Evolutionary conservation across 64 coral and sea anemone species (phyloP), one percentile per base, ranked within the genome.

Genomic region (Actinia equina): DNA sequence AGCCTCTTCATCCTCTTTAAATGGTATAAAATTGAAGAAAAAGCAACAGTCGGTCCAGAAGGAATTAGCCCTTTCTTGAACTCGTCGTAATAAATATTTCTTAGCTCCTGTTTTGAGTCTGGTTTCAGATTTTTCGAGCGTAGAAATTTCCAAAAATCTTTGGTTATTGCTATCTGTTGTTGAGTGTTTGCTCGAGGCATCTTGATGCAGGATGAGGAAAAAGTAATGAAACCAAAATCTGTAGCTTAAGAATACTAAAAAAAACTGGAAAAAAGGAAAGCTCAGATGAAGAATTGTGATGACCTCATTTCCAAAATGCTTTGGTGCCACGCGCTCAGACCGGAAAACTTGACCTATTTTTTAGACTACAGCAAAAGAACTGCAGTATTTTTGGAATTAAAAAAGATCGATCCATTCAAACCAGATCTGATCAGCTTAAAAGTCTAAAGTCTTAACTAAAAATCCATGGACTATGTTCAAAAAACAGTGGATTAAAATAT

Each of bases 1-100:
- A 92, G 79, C 25, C 65, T 92, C 41, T 92, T 92, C 90, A 82
- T 83, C 52, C 90, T 70, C 80, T 92, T 87, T 20, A 92, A 59
- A 12, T 92, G 85, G 57, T 80, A 92, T 9, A 92, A 46, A 7
- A 92, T 56, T 3, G 85, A 82, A 14, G 90, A 92, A 59, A 92
- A 92, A 12, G 90, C 58, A 17, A 87, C 90, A 23, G 85, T 82
- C 16, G 84, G 84, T 0, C 44, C 44, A 0, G 77, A 55, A 26
- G 4, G 59, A 56, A 71, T 30, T 44, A 78, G 83, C 18, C 74
- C 84, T 76, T 87, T 87, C 62, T 92, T 92, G 45, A 92, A 92
- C 13, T 86, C 60, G 18, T 92, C 59, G 70, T 92, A 92, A 43
- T 92, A 92, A 9, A 87, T 59, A 17, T 87, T 58, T 71, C 90